phyloP scores from a whole-genome alignment of 2,797 vertebrate species.

The Gallinago nigripennis region DNA sequence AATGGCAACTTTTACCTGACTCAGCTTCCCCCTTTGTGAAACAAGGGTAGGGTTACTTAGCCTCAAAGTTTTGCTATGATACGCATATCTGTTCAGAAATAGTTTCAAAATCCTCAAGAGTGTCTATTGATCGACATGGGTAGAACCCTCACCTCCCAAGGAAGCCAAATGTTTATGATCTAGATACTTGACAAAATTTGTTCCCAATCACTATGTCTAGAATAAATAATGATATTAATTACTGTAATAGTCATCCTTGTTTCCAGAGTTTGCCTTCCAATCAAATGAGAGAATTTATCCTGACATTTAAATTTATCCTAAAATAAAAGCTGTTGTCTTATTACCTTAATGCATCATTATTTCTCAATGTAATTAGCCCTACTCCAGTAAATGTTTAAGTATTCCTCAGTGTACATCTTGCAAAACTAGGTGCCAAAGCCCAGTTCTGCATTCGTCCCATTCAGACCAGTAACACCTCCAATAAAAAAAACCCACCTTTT shows the following conservation, averaged over 20 bases:
- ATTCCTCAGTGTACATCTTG: not conserved
- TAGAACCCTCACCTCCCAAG: not conserved
- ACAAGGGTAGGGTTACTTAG: not conserved
- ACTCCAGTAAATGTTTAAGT: not conserved
- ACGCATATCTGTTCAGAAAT: not conserved
- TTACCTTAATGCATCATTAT: not conserved
- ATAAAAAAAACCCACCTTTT: not conserved
- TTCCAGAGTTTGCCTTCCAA: not conserved
- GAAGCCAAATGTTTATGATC: not conserved
- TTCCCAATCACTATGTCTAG: not conserved
- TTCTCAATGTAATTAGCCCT: not conserved
- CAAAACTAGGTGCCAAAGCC: not conserved
- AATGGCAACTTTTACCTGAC: not conserved
- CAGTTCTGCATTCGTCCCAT: not conserved
- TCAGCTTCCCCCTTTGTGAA: not conserved
- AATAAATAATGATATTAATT: not conserved
- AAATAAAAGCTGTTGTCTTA: not conserved
- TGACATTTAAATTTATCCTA: not conserved
- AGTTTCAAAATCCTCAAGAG: not conserved
- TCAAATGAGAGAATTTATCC: not conserved
- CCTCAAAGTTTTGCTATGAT: not conserved
- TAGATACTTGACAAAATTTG: not conserved
- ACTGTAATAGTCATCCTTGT: not conserved
- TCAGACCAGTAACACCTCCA: fast-evolving
- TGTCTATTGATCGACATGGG: not conserved